A percentile compares a stretch with the other conserved stretches of the same genome.
Conservation (phyloP, 2,797 vertebrate species). For the Anabas testudineus region DNA sequence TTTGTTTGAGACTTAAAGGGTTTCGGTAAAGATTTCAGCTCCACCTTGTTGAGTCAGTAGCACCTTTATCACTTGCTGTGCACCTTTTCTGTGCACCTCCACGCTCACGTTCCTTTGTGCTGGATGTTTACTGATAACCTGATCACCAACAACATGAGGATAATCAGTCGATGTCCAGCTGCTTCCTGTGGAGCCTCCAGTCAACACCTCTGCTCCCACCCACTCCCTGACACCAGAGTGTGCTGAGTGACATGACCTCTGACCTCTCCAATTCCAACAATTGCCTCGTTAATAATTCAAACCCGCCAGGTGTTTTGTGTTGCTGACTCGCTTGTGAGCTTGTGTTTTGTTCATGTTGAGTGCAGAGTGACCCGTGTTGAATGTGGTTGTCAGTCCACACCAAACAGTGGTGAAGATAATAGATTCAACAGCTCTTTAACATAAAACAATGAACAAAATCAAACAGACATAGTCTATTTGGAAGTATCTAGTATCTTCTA, state of each 20-base stretch:
- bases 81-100: neutral
- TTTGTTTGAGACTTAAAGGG: slow-evolving; percentile 6
- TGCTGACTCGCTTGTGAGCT: neutral
- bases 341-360: neutral
- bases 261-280: slow-evolving; percentile 33
- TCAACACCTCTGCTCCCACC: slow-evolving; percentile 30
- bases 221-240: slow-evolving; percentile 29
- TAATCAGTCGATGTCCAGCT: slow-evolving; percentile 58
- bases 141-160: slow-evolving; percentile 33
- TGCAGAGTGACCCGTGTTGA: neutral
- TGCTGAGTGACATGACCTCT: slow-evolving; percentile 37
- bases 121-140: slow-evolving; percentile 15
- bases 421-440: no score
- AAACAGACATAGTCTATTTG: no score
- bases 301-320: slow-evolving; percentile 52
- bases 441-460: no score
- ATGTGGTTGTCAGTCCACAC: no score
- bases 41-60: neutral
- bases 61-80: neutral
- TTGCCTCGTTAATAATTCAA: slow-evolving; percentile 63
- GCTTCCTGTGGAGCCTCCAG: slow-evolving; percentile 59
- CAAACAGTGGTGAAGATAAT: no score
- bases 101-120: neutral
- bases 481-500: no score
- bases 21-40: neutral